Evolutionary conservation across 2,113 vertebrate species (phyloP), one percentile per base, ranked within the genome.

Genomic region (Haemorhous mexicanus): DNA sequence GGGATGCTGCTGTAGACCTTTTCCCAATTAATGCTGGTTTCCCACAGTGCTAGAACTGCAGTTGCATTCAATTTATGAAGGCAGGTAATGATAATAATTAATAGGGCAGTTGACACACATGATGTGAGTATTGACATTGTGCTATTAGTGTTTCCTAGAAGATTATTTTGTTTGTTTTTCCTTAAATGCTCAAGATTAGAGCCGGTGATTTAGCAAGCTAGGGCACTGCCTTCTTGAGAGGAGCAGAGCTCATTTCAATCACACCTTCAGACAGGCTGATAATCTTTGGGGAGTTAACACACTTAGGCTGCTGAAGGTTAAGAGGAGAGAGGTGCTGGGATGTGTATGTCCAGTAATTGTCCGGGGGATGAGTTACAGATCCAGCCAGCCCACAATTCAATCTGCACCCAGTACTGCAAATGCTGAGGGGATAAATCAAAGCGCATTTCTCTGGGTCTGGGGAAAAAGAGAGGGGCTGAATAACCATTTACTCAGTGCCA

Each of bases 161-260:
- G 94, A 97, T 97, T 96, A 94, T 97, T 96, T 93, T 97, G 96
- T 98, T 98, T 98, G 96, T 64, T 97, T 97, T 97, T 95, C 70
- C 86, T 89, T 94, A 96, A 97, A 69, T 92, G 94, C 94, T 89
- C 62, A 88, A 96, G 96, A 97, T 97, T 93, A 94, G 72, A 96
- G 91, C n/a, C 5, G 3, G 87, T 95, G 91, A 97, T 97, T 98
- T 96, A 97, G 84, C 39, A 93, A 94, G 91, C 41, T 13, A 64
- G 80, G 93, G 92, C 95, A 83, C 61, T 21, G 67, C 74, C 77
- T 97, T 91, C 94, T 93, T 68, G 11, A 97, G 86, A 85, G 63
- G 79, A 96, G 90, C 91, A 86, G 84, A 95, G 75, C 87, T 87
- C 81, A 58, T 97, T 97, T 97, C 96, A 95, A 84, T 97, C 95